These are phyloP conservation scores for Papilio xuthus DNA, from an alignment of 1,140 invertebrate genomes.

Conservation along the genomic window DNA sequence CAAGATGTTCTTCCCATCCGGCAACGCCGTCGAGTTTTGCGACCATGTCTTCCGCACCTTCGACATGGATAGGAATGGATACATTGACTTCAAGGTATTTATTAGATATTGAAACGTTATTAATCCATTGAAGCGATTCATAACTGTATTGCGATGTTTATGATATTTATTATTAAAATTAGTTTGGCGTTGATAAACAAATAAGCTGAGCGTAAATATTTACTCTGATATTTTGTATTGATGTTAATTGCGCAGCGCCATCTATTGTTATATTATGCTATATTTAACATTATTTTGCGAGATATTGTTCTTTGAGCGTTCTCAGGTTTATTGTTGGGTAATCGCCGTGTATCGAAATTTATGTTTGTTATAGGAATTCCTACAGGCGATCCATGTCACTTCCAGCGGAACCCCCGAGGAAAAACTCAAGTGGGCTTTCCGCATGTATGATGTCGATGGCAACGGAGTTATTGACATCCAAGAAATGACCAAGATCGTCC, in stretches of 20 bases:
- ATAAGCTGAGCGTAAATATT: slow-evolving; percentile 13
- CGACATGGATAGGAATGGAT: slow-evolving; percentile 99
- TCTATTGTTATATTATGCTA: neutral
- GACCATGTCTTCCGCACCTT: slow-evolving; percentile 99
- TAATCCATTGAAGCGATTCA: slow-evolving; percentile 9
- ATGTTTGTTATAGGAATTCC: slow-evolving; percentile 92
- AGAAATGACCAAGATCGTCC: slow-evolving; percentile 97
- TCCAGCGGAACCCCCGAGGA: slow-evolving; percentile 98
- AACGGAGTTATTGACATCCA: slow-evolving; percentile 99
- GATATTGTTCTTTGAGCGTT: slow-evolving; percentile 39
- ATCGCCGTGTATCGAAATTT: slow-evolving; percentile 56
- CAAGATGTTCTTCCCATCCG: slow-evolving; percentile 99
- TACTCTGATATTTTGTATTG: neutral
- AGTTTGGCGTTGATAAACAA: neutral
- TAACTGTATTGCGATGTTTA: slow-evolving; percentile 31
- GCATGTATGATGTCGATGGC: slow-evolving; percentile 99
- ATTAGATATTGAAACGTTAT: slow-evolving; percentile 6
- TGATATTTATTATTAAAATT: neutral
- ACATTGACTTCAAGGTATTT: slow-evolving; percentile 97
- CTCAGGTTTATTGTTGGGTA: slow-evolving; percentile 40
- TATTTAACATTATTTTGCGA: neutral
- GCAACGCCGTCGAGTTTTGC: slow-evolving; percentile 99
- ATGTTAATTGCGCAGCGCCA: slow-evolving; percentile 12
- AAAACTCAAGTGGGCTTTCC: slow-evolving; percentile 99
- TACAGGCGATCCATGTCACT: slow-evolving; percentile 98